A percentile compares a stretch with the other conserved stretches of the same genome.
These are phyloP conservation scores for Troglohyphantes excavatus DNA, from an alignment of 2,888 invertebrate genomes.

Conservation along the genomic window DNA sequence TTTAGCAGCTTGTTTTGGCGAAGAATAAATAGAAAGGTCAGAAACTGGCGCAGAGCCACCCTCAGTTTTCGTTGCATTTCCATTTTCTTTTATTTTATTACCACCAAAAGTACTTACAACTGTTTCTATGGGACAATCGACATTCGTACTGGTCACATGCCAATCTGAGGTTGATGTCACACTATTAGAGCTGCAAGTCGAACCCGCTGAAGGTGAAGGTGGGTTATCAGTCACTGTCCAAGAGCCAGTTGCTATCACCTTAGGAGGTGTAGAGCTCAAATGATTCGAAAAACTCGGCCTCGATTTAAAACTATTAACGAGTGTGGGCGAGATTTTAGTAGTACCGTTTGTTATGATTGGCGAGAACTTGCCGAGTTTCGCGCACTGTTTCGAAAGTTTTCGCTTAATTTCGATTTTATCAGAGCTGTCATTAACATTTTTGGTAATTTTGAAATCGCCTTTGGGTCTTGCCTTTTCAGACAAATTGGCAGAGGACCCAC, in stretches of 20 bases:
- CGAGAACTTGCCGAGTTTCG: slow-evolving; percentile 21
- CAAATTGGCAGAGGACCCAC: neutral
- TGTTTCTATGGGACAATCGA: slow-evolving; percentile 9
- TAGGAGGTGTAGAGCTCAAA: slow-evolving; percentile 35
- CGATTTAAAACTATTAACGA: slow-evolving; percentile 1
- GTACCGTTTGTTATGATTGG: neutral
- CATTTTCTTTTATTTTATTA: slow-evolving; percentile 7
- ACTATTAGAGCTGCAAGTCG: slow-evolving; percentile 82
- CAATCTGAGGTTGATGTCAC: slow-evolving; percentile 83
- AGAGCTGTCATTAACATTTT: slow-evolving; percentile 12
- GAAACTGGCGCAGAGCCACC: neutral
- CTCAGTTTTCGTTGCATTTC: neutral
- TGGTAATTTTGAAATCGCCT: slow-evolving; percentile 4
- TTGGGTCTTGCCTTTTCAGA: slow-evolving; percentile 16
- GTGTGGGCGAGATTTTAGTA: neutral
- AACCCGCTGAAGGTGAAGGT: slow-evolving; percentile 82
- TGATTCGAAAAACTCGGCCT: neutral
- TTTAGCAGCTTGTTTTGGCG: neutral
- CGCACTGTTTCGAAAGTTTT: slow-evolving; percentile 23
- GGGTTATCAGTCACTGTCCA: slow-evolving; percentile 82
- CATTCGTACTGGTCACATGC: slow-evolving; percentile 80
- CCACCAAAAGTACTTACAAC: neutral
- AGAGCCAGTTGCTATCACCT: slow-evolving; percentile 81
- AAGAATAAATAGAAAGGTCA: neutral
- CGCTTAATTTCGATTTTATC: slow-evolving; percentile 32